Percentiles rank a stretch among this genome's conserved stretches.
phyloP scores from a whole-genome alignment of 2,797 vertebrate genomes.

The Sebastes minor region DNA sequence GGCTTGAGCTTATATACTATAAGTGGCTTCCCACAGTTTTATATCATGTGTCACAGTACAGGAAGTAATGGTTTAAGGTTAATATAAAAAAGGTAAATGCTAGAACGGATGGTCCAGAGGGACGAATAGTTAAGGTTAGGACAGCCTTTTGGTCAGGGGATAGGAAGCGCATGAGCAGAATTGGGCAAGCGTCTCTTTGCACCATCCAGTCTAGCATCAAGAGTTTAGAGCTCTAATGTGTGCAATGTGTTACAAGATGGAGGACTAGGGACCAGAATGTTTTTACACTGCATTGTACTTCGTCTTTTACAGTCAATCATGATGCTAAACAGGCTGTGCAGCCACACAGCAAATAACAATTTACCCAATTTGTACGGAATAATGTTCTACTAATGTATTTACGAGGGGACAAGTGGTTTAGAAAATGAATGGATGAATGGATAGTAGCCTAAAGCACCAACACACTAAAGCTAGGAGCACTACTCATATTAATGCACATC shows the following conservation, averaged over 20 bases:
- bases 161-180: not conserved
- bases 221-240: not conserved
- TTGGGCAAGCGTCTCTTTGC: not conserved
- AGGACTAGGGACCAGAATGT: not conserved
- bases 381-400: constrained; percentile 16
- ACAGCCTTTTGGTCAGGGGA: not conserved
- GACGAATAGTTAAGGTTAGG: not conserved
- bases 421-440: not conserved
- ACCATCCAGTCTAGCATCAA: not conserved
- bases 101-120: not conserved
- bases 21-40: not conserved
- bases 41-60: not conserved
- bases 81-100: not conserved
- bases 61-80: not conserved
- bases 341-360: not conserved
- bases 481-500: constrained; percentile 14
- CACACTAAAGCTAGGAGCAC: not conserved
- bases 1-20: not conserved
- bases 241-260: not conserved
- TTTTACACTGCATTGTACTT: not conserved
- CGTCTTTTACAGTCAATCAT: not conserved
- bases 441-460: not conserved
- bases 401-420: constrained; percentile 4
- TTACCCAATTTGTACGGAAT: not conserved
- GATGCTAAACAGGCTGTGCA: not conserved